Conservation (phyloP, 1,140 invertebrate species). For the Nymphalis io region DNA sequence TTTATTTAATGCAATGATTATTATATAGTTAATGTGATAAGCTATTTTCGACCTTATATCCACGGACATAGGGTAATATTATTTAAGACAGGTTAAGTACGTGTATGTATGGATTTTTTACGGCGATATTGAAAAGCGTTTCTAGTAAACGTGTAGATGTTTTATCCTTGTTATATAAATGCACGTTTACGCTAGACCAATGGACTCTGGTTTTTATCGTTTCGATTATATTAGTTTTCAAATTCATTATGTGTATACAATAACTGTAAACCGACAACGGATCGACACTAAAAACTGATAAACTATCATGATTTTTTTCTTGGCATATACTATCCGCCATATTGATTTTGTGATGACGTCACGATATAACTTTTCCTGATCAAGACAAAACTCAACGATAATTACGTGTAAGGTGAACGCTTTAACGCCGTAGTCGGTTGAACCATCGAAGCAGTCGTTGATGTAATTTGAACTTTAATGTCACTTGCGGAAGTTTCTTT, state of each 20-base stretch:
- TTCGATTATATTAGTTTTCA: not conserved
- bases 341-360: not conserved
- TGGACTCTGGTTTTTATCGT: not conserved
- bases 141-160: conserved; percentile 34
- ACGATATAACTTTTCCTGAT: too few relatives aligned
- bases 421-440: not conserved
- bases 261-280: not conserved
- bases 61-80: conserved; percentile 28
- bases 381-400: too few relatives aligned
- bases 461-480: not conserved
- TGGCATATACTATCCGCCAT: not conserved
- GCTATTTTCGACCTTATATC: conserved; percentile 30
- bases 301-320: not conserved
- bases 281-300: not conserved
- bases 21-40: conserved; percentile 21
- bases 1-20: conserved; percentile 29
- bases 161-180: conserved; percentile 29
- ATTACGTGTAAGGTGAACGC: not conserved
- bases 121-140: conserved; percentile 33
- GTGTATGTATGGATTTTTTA: conserved; percentile 26
- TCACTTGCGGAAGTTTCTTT: not conserved
- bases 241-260: not conserved
- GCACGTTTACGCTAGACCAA: not conserved
- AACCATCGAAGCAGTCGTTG: not conserved
- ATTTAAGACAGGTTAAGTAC: conserved; percentile 30